These are phyloP conservation scores for Thunnus thynnus DNA, from an alignment of 2,113 vertebrate genomes.

Conservation along the genomic window DNA sequence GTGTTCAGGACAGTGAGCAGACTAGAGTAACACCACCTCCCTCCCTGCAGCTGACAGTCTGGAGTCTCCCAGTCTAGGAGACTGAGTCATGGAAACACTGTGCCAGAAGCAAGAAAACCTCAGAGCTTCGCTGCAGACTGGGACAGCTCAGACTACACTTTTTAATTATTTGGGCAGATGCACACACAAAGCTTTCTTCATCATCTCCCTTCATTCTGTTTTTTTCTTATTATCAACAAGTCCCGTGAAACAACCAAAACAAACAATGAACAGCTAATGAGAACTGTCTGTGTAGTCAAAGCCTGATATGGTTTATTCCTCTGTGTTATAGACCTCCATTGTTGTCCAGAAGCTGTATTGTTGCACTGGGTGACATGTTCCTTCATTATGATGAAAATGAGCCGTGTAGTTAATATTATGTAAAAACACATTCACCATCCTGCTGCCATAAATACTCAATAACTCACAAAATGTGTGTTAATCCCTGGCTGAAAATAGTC, in stretches of 20 bases:
- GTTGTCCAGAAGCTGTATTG: background rate
- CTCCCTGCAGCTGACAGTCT: conserved; percentile 38
- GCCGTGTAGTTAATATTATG: background rate
- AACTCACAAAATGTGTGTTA: background rate
- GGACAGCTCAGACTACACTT: conserved; percentile 20
- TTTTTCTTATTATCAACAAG: conserved; percentile 13
- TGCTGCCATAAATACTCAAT: background rate
- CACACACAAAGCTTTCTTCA: conserved; percentile 32
- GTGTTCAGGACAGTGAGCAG: conserved; percentile 8
- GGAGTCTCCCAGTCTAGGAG: conserved; percentile 64
- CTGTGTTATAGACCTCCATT: background rate
- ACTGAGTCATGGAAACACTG: conserved; percentile 60
- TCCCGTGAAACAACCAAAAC: background rate
- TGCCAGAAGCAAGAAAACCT: conserved; percentile 59
- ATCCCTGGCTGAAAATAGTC: background rate
- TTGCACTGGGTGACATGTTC: background rate
- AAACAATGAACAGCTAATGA: conserved; percentile 7
- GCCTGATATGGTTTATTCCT: background rate
- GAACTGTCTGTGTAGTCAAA: background rate
- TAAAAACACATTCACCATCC: conserved; percentile 3
- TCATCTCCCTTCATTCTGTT: conserved; percentile 16
- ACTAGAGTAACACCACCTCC: conserved; percentile 30
- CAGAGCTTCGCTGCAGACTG: conserved; percentile 33
- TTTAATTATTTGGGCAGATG: conserved; percentile 57
- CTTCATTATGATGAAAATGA: background rate